These are phyloP conservation scores for Pristionchus mayeri DNA, from an alignment of 2,888 invertebrate genomes.

Conservation along the genomic window DNA sequence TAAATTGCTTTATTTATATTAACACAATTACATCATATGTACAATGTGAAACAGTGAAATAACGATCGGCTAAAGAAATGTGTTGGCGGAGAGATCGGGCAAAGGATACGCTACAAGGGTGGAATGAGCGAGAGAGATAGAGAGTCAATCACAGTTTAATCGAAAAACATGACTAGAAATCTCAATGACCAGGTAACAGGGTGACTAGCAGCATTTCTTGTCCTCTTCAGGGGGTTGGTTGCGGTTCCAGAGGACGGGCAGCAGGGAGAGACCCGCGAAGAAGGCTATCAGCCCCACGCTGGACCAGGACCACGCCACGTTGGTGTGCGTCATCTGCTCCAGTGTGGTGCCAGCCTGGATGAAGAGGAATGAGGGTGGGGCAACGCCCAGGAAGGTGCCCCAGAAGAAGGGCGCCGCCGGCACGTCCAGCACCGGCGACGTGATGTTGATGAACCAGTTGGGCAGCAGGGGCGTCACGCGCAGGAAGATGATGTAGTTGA, in stretches of 20 bases:
- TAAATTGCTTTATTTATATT: conserved; percentile 10
- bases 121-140: too few relatives aligned
- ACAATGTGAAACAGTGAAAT: neutral
- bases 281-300: conserved; percentile 80
- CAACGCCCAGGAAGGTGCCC: conserved; percentile 96
- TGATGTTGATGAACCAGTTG: conserved; percentile 98
- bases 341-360: conserved; percentile 97
- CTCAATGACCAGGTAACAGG: neutral
- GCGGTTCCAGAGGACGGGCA: conserved; percentile 87
- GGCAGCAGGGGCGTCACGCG: conserved; percentile 97
- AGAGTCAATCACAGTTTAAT: conserved; percentile 35
- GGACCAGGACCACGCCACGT: conserved; percentile 81
- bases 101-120: neutral
- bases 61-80: neutral
- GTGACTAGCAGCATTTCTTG: neutral
- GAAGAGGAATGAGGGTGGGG: conserved; percentile 95
- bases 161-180: too few relatives aligned
- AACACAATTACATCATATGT: neutral
- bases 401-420: conserved; percentile 91
- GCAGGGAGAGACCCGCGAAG: conserved; percentile 87
- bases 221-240: conserved; percentile 11
- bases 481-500: conserved; percentile 96
- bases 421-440: conserved; percentile 96
- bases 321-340: conserved; percentile 90
- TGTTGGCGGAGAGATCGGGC: neutral